Base-by-base conservation (phyloP, 2,888 invertebrate species). In the Macrophya alboannulata region DNA sequence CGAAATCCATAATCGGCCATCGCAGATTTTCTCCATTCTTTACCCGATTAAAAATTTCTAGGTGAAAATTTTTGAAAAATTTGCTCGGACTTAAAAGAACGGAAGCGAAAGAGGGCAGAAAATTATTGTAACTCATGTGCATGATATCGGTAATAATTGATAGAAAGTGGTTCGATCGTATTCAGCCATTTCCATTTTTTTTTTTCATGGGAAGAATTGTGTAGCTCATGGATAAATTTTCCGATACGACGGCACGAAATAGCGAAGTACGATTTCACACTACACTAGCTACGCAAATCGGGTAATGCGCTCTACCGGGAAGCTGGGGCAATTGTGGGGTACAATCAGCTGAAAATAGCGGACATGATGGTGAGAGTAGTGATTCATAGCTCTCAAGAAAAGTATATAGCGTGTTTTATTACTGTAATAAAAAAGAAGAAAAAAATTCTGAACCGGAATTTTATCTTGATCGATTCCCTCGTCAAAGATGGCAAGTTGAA, bases 381-480 rank as follows among this genome's bases (percentile, higher is more conserved):
- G 55, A 55, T 55, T 55, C n/a, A n/a, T 55, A 17, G n/a, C 55
- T n/a, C 55, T 55, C 55, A 55, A 55, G n/a, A 55, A 55, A n/a
- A 55, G 6, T 55, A n/a, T 17, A n/a, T 8, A 55, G 55, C 55
- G n/a, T n/a, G 55, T 55, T n/a, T 55, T 17, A 55, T 55, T 55
- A n/a, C 55, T 55, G n/a, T 55, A n/a, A 55, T 55, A 55, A 55
- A n/a, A 55, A n/a, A 31, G 31, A n/a, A 55, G 1, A 17, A n/a
- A 55, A 17, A n/a, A 55, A 55, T 55, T 1, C n/a, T n/a, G n/a
- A n/a, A n/a, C n/a, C 55, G 55, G n/a, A 55, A n/a, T 55, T n/a
- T n/a, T n/a, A 55, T 55, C 55, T n/a, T n/a, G 6, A 55, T 55
- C 55, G 55, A 55, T 55, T 55, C n/a, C 55, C n/a, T n/a, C n/a